Evolutionary conservation across 2,797 vertebrate genomes (phyloP), one percentile per base, ranked within the genome.

Genomic region (Falco concolor): DNA sequence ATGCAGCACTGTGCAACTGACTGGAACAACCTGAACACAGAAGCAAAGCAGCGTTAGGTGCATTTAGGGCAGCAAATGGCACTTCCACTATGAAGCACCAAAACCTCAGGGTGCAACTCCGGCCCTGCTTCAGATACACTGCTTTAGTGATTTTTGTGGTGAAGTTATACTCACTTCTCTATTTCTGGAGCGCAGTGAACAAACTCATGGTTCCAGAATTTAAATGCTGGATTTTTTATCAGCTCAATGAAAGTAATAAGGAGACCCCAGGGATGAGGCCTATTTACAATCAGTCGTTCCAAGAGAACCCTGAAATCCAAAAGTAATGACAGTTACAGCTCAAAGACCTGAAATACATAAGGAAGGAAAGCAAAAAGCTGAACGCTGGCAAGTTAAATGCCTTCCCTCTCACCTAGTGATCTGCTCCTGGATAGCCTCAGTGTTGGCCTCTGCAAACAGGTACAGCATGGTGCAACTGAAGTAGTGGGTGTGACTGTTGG

Each of bases 391-490:
- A 34, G 5, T 9, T 24, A 22, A 68, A 42, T 0, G 5, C n/a
- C 2, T 0, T 47, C 24, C 64, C 11, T 24, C 97, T 98, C 95
- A 99, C 99, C 99, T 99, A 72, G 99, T 99, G 97, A 99, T 99
- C 98, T 99, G 99, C 98, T 99, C 99, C 98, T 99, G 99, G 97
- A 99, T 99, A 72, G 99, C 99, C 97, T 99, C 99, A 0, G 99
- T 99, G 96, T 99, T 99, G 95, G 99, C 99, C 97, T 99, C 99
- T 9, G 99, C 99, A 68, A 99, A 99, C 93, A 99, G 98, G 95
- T 99, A 99, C 34, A 99, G 98, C 99, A 99, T 99, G 96, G 99
- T 99, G 96, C 99, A 99, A 97, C 99, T 99, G 97, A 99, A 99
- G 98, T 99, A 99, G 98, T 99, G 99, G 13, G 99, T 99, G 98